Conservation (phyloP, 1,140 invertebrate species). For the Habropoda laboriosa region DNA sequence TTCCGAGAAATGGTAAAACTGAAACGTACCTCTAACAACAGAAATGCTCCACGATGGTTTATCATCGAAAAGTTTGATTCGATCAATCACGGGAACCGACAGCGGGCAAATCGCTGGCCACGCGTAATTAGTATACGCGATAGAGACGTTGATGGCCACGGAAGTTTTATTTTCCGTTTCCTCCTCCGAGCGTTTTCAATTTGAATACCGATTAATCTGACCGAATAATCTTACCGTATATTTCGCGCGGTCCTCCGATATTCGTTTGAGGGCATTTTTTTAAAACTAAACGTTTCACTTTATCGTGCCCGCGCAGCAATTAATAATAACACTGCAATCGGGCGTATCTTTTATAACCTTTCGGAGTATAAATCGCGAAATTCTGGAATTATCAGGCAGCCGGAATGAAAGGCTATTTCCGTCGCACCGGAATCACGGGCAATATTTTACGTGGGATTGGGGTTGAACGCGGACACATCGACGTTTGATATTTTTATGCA, state of each 20-base stretch:
- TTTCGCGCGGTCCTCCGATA: conserved; percentile 54
- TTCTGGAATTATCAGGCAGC: conserved; percentile 69
- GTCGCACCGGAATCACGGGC: conserved; percentile 76
- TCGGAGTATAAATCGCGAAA: conserved; percentile 69
- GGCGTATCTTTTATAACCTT: conserved; percentile 67
- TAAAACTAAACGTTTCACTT: conserved; percentile 66
- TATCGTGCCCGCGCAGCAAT: conserved; percentile 65
- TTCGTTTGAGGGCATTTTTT: conserved; percentile 63
- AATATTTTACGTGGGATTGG: conserved; percentile 81
- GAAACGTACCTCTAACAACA: neutral
- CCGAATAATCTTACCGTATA: conserved; percentile 55
- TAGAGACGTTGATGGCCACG: conserved; percentile 49
- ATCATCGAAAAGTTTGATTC: conserved; percentile 9
- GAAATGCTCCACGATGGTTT: neutral
- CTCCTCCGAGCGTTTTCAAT: conserved; percentile 40
- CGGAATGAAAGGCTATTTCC: conserved; percentile 77
- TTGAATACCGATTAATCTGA: conserved; percentile 53
- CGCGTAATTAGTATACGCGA: conserved; percentile 47
- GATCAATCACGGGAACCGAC: conserved; percentile 32
- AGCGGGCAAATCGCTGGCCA: conserved; percentile 10
- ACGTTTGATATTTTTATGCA: conserved; percentile 82
- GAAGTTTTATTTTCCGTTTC: conserved; percentile 37
- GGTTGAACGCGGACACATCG: conserved; percentile 79
- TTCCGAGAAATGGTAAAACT: neutral
- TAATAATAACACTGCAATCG: conserved; percentile 69